Evolutionary conservation across 2,888 invertebrate species (phyloP), one percentile per base, ranked within the genome.

Genomic region (Hymenopus coronatus): DNA sequence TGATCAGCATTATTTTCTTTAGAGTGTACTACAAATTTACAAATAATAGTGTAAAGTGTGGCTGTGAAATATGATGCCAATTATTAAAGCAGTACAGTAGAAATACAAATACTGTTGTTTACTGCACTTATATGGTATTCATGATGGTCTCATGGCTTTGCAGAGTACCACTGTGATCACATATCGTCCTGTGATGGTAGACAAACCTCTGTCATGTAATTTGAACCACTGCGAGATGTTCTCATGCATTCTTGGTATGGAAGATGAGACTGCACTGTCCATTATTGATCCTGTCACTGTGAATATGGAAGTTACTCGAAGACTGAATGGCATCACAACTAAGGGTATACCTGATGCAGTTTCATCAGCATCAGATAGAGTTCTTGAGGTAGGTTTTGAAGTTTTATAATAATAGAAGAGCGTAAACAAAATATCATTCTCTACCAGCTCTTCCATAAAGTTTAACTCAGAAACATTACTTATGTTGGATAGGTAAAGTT

Each of bases 231-330:
- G 98, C 92, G 99, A 99, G 94, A 96, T 99, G 93, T 99, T 98
- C 94, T 98, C 98, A 3, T 97, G 98, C 93, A 96, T 98, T 91
- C 94, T 99, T 90, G 98, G 98, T 9, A 95, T 96, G 91, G 98
- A 99, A 94, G 97, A 98, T 90, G 98, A 98, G 92, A 98, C 98
- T 0, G 98, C 99, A 0, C 94, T 99, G 28, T 98, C 98, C 81
- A 99, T 99, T 91, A 97, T 99, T 89, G 98, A 98, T 93, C 99
- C 98, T 0, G 97, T 98, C 85, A 97, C 97, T 14, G 95, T 98
- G 82, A 97, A 96, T 92, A 94, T 97, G 88, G 96, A 96, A 91
- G 92, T 98, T 88, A 91, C 90, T 88, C 85, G 89, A 20, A 54
- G 88, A 20, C 12, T n/a, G 12, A 81, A 91, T 90, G 40, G 91